phyloP scores from a whole-genome alignment of 92 coral and sea anemone species.

The Isaurus tuberculatus region DNA sequence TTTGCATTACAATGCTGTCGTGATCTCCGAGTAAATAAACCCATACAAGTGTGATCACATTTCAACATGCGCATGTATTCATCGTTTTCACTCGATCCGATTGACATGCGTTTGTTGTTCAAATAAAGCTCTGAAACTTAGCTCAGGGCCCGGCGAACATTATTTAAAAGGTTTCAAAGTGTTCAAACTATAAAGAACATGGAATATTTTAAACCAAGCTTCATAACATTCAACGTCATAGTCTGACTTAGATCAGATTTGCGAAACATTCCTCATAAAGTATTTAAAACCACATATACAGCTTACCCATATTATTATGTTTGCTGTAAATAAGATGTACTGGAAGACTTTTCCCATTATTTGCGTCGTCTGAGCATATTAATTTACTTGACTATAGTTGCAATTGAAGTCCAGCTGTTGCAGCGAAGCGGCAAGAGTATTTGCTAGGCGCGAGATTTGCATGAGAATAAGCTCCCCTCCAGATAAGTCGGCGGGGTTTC shows the following conservation, averaged over 20 bases:
- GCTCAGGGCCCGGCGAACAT: too few species aligned
- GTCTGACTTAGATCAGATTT: background rate
- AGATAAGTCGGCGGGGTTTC: background rate
- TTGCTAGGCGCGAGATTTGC: background rate
- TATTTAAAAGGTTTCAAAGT: too few species aligned
- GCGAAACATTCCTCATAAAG: constrained; percentile 3
- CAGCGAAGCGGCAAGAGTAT: too few species aligned
- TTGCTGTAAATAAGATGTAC: constrained; percentile 40
- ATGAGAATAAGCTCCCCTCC: background rate
- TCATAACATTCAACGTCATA: background rate
- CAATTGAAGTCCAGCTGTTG: background rate
- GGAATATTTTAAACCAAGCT: background rate
- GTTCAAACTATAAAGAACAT: background rate
- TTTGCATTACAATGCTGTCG: too few species aligned
- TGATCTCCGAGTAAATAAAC: too few species aligned
- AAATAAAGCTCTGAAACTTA: too few species aligned
- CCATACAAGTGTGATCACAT: too few species aligned
- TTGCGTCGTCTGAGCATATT: background rate
- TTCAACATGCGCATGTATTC: too few species aligned
- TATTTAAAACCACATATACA: background rate
- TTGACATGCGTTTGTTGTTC: too few species aligned
- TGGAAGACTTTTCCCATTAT: constrained; percentile 38
- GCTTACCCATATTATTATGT: constrained; percentile 37
- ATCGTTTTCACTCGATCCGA: too few species aligned
- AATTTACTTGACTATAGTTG: background rate